Conservation (phyloP, 2,797 vertebrate genomes). For the Semaprochilodus insignis region DNA sequence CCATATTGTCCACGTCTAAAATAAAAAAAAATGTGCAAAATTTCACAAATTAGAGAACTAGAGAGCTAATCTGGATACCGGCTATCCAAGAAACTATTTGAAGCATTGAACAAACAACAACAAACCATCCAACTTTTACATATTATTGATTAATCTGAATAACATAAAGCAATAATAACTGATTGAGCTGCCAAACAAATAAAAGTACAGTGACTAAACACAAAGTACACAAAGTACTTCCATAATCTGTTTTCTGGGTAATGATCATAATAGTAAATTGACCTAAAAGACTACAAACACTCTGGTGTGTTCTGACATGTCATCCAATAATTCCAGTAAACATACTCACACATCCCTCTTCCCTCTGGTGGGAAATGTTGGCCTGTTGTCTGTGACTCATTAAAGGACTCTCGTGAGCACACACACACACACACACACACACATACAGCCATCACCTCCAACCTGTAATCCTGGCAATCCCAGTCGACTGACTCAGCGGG, state of each 20-base stretch:
- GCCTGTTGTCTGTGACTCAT: conserved; percentile 48
- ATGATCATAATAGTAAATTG: conserved; percentile 5
- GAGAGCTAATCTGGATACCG: background rate
- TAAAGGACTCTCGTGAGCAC: conserved; percentile 40
- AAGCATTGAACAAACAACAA: background rate
- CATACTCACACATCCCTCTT: conserved; percentile 21
- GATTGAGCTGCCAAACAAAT: background rate
- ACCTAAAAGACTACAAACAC: conserved; percentile 18
- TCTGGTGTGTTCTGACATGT: background rate
- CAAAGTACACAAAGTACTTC: background rate
- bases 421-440: conserved; percentile 42
- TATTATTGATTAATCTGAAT: background rate
- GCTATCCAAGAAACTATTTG: background rate
- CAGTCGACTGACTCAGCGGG: conserved; percentile 82
- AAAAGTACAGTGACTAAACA: background rate
- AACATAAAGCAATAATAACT: background rate
- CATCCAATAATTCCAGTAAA: conserved; percentile 37
- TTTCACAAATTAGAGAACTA: background rate
- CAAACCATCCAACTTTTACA: too few relatives aligned
- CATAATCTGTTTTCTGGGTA: background rate
- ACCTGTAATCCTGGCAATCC: conserved; percentile 77
- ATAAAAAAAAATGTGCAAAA: background rate
- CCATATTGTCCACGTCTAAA: too few relatives aligned
- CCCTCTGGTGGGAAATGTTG: conserved; percentile 38
- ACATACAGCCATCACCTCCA: conserved; percentile 73